Evolutionary conservation across 2,888 invertebrate genomes (phyloP).

Genomic region (Drosophila falleni): DNA sequence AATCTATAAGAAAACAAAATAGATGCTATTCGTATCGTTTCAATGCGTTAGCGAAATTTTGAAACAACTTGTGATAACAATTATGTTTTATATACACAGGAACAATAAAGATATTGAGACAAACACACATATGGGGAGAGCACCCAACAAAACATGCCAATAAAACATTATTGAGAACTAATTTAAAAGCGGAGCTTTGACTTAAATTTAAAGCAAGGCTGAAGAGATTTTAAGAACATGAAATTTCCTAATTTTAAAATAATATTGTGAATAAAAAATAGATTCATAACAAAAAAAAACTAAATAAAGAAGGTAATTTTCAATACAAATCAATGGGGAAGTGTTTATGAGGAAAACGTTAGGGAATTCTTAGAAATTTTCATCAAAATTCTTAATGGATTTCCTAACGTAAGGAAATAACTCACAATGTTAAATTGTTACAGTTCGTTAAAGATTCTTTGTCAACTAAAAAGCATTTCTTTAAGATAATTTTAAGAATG

Average conservation of each 20-base stretch:
- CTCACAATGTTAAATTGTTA: no score
- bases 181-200: neutral
- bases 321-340: no score
- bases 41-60: slow-evolving; percentile 3
- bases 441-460: no score
- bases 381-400: no score
- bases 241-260: neutral
- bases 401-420: no score
- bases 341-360: no score
- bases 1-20: slow-evolving; percentile 76
- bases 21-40: slow-evolving; percentile 46
- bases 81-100: slow-evolving; percentile 55
- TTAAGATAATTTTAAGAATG: no score
- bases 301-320: no score
- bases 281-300: neutral
- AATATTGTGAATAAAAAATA: neutral
- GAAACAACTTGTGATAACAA: slow-evolving; percentile 17
- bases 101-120: slow-evolving; percentile 5
- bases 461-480: no score
- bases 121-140: neutral
- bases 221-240: neutral
- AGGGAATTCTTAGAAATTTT: no score
- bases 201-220: slow-evolving; percentile 1
- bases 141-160: slow-evolving; percentile 6
- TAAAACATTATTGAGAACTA: slow-evolving; percentile 3